Base-by-base conservation (phyloP, 1,140 invertebrate species). In the Drepana arcuata region DNA sequence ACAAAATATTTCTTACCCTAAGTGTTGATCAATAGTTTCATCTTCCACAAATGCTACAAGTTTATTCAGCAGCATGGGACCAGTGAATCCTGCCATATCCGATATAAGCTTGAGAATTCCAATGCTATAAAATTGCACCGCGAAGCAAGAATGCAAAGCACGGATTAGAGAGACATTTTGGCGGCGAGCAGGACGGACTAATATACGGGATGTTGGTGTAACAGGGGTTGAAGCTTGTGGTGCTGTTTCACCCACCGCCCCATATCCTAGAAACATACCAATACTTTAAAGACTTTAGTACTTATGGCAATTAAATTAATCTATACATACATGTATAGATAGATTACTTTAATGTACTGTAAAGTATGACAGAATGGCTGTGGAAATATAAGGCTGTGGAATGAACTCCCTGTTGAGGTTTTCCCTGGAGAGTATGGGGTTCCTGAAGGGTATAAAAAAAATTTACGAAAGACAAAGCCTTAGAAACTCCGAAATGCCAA, bases 21-120 rank as follows among this genome's bases (percentile, higher is more conserved):
- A 80, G 52, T 83, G 78, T 27, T 89, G 73, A 33, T 89, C 85
- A 51, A 92, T 88, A 28, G 85, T 67, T 42, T 87, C 87, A 57
- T 91, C 87, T 73, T 96, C 92, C 34, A 97, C 90, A 72, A 92
- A 96, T 11, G 79, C 84, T 4, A 98, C 89, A 2, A 98, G 80
- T 61, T 85, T 86, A 75, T 94, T 95, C 0, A 99, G 83, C 9
- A 99, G 81, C 23, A 99, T 78, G 0, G 97, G 97, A 1, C 93
- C 93, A 29, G 91, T 89, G 86, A 99, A 99, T 10, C 90, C 90
- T 18, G 91, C 85, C 41, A 87, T 85, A 75, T 99, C 97, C 2
- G 91, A 89, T 2, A 93, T 61, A 14, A 99, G 85, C 77, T 96
- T 95, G 2, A 98, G 68, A 41, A 97, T 68, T 15, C 96, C 97